Evolutionary conservation across 2,888 invertebrate species (phyloP), one percentile per base, ranked within the genome.

Genomic region (Amiota mariae): DNA sequence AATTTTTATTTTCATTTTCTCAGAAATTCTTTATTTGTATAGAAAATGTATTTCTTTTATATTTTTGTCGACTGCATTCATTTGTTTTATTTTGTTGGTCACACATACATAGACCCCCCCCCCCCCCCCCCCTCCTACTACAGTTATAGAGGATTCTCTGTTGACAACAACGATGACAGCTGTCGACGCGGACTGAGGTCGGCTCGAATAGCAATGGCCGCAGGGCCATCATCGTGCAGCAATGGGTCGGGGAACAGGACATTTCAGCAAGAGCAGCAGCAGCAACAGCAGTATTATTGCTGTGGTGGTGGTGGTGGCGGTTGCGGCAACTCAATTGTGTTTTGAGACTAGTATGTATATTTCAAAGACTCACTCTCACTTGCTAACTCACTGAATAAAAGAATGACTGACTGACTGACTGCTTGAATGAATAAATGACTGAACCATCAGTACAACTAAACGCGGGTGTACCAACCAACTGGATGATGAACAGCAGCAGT

Each of bases 81-180:
- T 63, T 63, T 24, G 10, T 63, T 63, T 63, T 36, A 13, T 63
- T 63, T 51, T 67, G 15, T 67, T 67, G 20, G 51, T 67, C 67
- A 67, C 51, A 67, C 24, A 24, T 24, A 24, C 3, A n/a, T n/a
- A n/a, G n/a, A n/a, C n/a, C n/a, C n/a, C n/a, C n/a, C n/a, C n/a
- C n/a, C n/a, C n/a, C n/a, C n/a, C n/a, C n/a, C n/a, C n/a, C n/a
- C n/a, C n/a, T n/a, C n/a, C n/a, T n/a, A n/a, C n/a, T n/a, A n/a
- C n/a, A n/a, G n/a, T n/a, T n/a, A n/a, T n/a, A n/a, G n/a, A 24
- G 57, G 18, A 51, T 3, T 24, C 24, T 24, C 24, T 51, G 67
- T 51, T 67, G 67, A 67, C 67, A 67, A 67, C 36, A 49, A 71
- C 59, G 56, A 57, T 63, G 61, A 51, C 64, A 68, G 75, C 71